phyloP scores from a whole-genome alignment of 2,888 invertebrate genomes.

The Dasysyrphus albostriatus region DNA sequence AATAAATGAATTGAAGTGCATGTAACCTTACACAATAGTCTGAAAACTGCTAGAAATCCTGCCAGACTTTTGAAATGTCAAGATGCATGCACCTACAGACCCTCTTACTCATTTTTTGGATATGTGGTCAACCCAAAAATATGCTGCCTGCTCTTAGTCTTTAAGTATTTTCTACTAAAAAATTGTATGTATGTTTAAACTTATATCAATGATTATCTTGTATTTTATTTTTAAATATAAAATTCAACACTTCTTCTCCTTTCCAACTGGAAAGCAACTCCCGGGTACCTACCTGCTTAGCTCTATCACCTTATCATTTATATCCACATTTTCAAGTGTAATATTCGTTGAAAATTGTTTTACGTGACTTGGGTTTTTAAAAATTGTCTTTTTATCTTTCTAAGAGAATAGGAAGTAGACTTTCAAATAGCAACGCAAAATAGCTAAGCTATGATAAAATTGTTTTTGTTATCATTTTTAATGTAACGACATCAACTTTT shows the following conservation, averaged over 20 bases:
- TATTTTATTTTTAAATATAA: neutral
- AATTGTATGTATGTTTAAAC: too few species aligned
- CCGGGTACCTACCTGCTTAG: slow-evolving; percentile 2
- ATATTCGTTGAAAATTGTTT: slow-evolving; percentile 21
- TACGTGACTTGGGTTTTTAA: slow-evolving; percentile 17
- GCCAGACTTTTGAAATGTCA: too few species aligned
- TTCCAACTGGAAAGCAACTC: neutral
- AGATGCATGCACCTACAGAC: too few species aligned
- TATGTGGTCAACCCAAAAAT: too few species aligned
- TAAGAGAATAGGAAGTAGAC: neutral
- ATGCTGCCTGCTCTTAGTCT: too few species aligned
- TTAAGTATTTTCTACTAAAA: too few species aligned
- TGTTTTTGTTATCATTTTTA: neutral
- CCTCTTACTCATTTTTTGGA: too few species aligned
- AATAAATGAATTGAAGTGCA: too few species aligned
- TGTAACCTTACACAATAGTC: too few species aligned
- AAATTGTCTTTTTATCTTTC: neutral
- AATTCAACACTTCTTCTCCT: neutral
- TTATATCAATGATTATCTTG: neutral
- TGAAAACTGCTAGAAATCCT: too few species aligned
- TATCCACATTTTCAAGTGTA: slow-evolving; percentile 3
- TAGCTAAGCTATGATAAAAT: slow-evolving; percentile 5
- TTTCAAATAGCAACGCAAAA: slow-evolving; percentile 1
- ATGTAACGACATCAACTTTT: neutral
- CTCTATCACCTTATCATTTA: neutral